These are phyloP conservation scores for Emydocephalus ijimae DNA, from an alignment of 2,113 vertebrate species.

Conservation along the genomic window DNA sequence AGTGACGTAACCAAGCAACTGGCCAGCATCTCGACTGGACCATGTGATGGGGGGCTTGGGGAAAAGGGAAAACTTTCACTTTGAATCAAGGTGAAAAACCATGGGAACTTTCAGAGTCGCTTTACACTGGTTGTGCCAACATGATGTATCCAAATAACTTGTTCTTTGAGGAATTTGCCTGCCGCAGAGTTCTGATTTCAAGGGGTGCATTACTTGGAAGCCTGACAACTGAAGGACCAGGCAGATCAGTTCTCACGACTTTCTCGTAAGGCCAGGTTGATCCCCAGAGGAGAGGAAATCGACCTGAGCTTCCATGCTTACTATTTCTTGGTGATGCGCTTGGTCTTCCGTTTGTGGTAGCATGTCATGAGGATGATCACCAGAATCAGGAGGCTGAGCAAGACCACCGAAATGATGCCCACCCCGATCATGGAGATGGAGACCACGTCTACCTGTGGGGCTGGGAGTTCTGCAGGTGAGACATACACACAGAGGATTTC, in stretches of 20 bases:
- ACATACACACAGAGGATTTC: neutral
- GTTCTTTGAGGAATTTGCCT: too few species aligned
- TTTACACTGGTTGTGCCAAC: too few species aligned
- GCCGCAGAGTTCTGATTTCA: too few species aligned
- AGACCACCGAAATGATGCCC: constrained; percentile 65
- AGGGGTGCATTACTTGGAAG: too few species aligned
- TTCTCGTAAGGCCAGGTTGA: neutral
- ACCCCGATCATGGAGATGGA: constrained; percentile 76
- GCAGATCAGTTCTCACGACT: neutral
- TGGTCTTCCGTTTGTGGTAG: constrained; percentile 76
- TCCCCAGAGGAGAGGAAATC: neutral
- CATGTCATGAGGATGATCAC: constrained; percentile 79
- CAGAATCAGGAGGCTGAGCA: constrained; percentile 78
- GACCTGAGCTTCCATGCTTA: constrained; percentile 47
- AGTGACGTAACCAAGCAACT: too few species aligned
- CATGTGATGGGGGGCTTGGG: too few species aligned
- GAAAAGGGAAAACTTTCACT: too few species aligned
- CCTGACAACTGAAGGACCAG: too few species aligned
- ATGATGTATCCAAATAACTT: too few species aligned
- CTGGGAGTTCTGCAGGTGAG: neutral
- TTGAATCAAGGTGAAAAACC: too few species aligned
- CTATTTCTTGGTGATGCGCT: constrained; percentile 79
- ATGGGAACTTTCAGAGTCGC: too few species aligned
- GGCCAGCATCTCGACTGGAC: too few species aligned
- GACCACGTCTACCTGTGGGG: constrained; percentile 53